phyloP scores from a whole-genome alignment of 2,113 vertebrate genomes.

The Cariama cristata region DNA sequence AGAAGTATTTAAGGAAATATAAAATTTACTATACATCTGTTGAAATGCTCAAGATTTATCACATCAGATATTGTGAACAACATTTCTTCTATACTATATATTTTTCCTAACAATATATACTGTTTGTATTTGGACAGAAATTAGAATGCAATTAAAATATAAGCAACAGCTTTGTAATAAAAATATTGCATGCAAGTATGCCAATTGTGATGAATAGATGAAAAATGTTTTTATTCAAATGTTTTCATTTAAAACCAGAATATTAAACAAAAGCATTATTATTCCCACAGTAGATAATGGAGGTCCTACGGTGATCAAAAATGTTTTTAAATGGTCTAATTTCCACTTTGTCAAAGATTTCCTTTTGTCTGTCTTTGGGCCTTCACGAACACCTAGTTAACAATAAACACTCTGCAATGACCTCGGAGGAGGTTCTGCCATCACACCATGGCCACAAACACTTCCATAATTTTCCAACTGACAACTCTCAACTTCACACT shows the following conservation, averaged over 20 bases:
- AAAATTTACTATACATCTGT: background rate
- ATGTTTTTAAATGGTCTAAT: background rate
- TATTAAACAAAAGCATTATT: conserved; percentile 1
- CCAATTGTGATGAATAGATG: background rate
- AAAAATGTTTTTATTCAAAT: background rate
- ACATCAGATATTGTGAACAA: background rate
- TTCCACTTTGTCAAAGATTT: conserved; percentile 8
- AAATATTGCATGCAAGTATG: background rate
- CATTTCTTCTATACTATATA: background rate
- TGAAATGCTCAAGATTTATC: background rate
- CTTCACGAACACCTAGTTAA: conserved; percentile 39
- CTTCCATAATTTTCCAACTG: conserved; percentile 35
- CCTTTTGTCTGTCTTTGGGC: background rate
- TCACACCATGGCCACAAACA: conserved; percentile 10
- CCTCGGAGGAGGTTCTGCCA: conserved; percentile 11
- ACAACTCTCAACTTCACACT: conserved; percentile 56
- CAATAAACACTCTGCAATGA: background rate
- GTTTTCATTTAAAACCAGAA: background rate
- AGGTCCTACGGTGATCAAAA: background rate
- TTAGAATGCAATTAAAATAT: background rate
- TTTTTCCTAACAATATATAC: background rate
- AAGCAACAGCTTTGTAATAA: background rate
- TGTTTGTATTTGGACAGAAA: background rate
- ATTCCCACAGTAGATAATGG: background rate
- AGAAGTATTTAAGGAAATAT: background rate